Base-by-base conservation (phyloP, 2,113 vertebrate species). In the Pycnonotus jocosus region DNA sequence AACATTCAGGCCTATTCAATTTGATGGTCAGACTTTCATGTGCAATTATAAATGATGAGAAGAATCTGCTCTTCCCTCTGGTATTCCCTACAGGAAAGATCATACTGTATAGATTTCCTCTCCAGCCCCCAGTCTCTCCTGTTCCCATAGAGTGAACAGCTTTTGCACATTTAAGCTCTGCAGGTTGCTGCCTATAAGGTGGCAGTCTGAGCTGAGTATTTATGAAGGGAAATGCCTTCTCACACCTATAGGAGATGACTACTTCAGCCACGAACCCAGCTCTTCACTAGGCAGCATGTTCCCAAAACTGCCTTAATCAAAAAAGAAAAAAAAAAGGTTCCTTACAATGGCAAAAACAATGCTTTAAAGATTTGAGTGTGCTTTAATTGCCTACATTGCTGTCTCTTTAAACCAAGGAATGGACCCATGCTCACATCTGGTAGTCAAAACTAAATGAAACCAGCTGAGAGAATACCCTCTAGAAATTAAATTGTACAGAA, bases 381-480 rank as follows among this genome's bases (percentile, higher is more conserved):
- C 33, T 80, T 33, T 94, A 94, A 96, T 94, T 96, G 85, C 60
- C 85, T 88, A n/a, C 80, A 81, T 2, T 86, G 56, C 62, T 95
- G 85, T 88, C 64, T 93, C 90, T 95, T 95, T 96, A 94, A 95
- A 66, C 82, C 85, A 93, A 93, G 89, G 64, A 92, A 93, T 38
- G 76, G 96, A 87, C 92, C 83, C 83, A 21, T 66, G 37, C 18
- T 93, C 88, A 95, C 94, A 95, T 96, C 95, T 94, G 95, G 93
- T 95, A 95, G 96, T 96, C 94, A 94, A 95, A 94, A 73, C 61
- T 97, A 97, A 97, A 82, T 47, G 45, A 68, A 96, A 96, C 62
- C 96, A 94, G 77, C 88, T 95, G 96, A 95, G 80, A 93, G 91
- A 90, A 83, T 94, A 95, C 91, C 94, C 94, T 93, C 92, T 93